A percentile compares a stretch with the other conserved stretches of the same genome.
Conservation (phyloP, 2,888 invertebrate species). For the Allophyes oxyacanthae region DNA sequence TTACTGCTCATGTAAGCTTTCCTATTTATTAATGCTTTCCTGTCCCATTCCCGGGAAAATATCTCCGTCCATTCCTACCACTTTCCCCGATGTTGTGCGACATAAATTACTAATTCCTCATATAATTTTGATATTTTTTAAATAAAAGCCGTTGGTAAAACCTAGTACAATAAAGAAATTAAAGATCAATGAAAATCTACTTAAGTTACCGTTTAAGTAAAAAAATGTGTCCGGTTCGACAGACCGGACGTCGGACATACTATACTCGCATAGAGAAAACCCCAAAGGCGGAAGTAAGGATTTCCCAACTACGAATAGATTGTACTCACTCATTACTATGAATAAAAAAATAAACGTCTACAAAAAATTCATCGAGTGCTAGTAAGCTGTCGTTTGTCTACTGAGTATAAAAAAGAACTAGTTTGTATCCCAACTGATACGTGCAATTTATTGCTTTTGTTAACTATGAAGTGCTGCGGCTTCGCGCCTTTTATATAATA, state of each 20-base stretch:
- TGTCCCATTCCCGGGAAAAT: no score
- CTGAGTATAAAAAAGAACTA: background rate
- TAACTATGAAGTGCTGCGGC: background rate
- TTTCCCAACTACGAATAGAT: conserved; percentile 42
- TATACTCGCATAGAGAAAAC: conserved; percentile 37
- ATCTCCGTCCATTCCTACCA: no score
- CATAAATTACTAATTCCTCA: no score
- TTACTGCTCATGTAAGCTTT: no score
- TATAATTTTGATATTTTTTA: no score
- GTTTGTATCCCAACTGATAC: conserved; percentile 10
- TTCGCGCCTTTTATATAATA: no score
- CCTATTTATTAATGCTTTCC: no score
- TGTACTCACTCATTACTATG: conserved; percentile 20
- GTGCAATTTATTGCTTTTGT: background rate
- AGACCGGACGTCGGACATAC: no score
- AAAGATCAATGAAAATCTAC: conserved; percentile 1
- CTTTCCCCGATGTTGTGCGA: no score
- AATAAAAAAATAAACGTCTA: background rate
- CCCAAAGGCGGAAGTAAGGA: conserved; percentile 52
- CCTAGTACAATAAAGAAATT: no score
- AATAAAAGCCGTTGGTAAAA: no score
- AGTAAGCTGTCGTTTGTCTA: no score
- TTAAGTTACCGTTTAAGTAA: background rate
- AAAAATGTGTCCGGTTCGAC: conserved; percentile 23
- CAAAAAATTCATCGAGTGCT: conserved; percentile 11